Percentiles rank a stretch among this genome's conserved stretches.
phyloP scores from a whole-genome alignment of 2,113 vertebrate genomes.

The Calyptomena viridis region DNA sequence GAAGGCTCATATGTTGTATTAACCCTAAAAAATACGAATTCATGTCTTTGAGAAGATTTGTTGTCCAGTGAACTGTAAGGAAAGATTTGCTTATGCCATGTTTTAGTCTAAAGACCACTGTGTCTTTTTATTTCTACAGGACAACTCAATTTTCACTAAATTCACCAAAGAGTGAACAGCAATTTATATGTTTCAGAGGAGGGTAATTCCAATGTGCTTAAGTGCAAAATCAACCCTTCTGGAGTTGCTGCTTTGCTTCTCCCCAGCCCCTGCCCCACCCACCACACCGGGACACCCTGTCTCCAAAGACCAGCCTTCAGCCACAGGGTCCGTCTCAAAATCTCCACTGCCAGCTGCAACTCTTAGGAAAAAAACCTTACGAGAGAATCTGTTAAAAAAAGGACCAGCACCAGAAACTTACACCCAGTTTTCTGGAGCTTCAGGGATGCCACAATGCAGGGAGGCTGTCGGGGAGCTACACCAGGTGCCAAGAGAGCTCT shows the following conservation, averaged over 20 bases:
- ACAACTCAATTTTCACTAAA: not conserved
- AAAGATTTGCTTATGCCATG: not conserved
- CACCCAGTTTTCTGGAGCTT: not conserved
- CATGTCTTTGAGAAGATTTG: not conserved
- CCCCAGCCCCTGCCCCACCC: not conserved
- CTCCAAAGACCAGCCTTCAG: not conserved
- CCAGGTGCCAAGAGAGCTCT: not conserved
- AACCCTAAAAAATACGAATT: not conserved
- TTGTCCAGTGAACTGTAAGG: not conserved
- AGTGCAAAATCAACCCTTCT: not conserved
- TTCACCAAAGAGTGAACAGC: not conserved
- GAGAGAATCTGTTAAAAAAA: not conserved
- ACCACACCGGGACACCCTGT: not conserved
- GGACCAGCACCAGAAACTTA: not conserved
- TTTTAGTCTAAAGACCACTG: not conserved
- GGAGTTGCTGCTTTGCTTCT: not conserved
- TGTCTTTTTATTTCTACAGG: not conserved
- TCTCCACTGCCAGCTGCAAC: not conserved
- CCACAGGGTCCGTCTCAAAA: not conserved
- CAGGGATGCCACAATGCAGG: not conserved
- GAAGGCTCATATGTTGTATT: not conserved
- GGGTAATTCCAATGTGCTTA: not conserved
- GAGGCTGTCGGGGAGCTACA: not conserved
- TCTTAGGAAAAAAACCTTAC: too few species aligned
- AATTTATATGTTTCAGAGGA: accelerated